These are phyloP conservation scores for Poecilia picta DNA, from an alignment of 2,797 vertebrate genomes.

Conservation along the genomic window DNA sequence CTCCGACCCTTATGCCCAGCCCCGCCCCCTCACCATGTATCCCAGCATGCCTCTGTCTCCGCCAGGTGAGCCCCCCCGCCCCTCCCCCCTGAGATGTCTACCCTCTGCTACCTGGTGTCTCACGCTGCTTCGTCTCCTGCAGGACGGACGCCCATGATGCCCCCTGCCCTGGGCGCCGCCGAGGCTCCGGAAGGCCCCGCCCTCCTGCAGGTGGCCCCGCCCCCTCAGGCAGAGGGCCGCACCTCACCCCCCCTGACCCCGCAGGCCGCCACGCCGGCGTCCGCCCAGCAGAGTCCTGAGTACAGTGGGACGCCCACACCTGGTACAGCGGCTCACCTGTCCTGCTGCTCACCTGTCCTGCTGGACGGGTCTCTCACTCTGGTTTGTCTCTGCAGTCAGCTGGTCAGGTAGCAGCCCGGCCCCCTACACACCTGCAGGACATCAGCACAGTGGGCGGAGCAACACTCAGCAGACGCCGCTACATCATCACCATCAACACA, in stretches of 20 bases:
- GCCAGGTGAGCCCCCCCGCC: conserved; percentile 35
- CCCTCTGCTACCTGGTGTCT: neutral
- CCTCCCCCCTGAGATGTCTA: too few species aligned
- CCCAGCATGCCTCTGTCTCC: conserved; percentile 77
- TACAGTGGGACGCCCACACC: conserved; percentile 69
- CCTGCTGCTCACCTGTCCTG: neutral
- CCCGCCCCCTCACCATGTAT: conserved; percentile 62
- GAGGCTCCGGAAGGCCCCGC: conserved; percentile 49
- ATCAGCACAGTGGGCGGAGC: conserved; percentile 64
- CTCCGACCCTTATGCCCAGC: conserved; percentile 64
- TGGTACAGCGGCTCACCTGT: conserved; percentile 32
- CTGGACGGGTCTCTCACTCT: neutral
- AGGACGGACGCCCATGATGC: conserved; percentile 66
- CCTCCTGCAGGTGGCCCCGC: conserved; percentile 71
- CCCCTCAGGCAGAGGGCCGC: conserved; percentile 51
- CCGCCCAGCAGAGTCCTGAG: conserved; percentile 63
- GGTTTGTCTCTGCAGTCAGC: conserved; percentile 48
- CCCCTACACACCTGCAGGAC: conserved; percentile 59
- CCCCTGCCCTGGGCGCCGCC: conserved; percentile 28
- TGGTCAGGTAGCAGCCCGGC: conserved; percentile 61
- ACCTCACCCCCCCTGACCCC: conserved; percentile 63
- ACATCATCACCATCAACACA: conserved; percentile 65
- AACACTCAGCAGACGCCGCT: conserved; percentile 66
- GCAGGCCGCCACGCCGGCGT: conserved; percentile 32
- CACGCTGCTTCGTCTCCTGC: conserved; percentile 8